phyloP scores from a whole-genome alignment of 2,888 invertebrate genomes.

The Dione vanillae region DNA sequence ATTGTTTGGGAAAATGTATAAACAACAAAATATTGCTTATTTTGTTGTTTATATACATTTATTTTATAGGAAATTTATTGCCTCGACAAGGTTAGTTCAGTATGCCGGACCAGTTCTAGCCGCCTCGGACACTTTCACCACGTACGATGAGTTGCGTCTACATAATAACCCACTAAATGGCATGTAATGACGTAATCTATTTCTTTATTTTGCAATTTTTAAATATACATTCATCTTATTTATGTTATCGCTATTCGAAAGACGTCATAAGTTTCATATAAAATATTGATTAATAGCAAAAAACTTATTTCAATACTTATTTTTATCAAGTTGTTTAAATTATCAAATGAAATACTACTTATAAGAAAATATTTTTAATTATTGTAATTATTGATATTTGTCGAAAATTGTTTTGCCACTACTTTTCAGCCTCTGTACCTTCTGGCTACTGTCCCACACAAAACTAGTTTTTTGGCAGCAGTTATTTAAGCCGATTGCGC shows the following conservation, averaged over 20 bases:
- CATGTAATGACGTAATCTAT: conserved; percentile 45
- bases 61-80: conserved; percentile 5
- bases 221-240: background rate
- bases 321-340: no score
- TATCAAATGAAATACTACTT: background rate
- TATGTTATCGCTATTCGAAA: no score
- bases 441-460: conserved; percentile 59
- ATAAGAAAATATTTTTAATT: background rate
- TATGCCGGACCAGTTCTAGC: conserved; percentile 51
- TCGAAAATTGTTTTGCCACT: background rate
- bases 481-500: conserved; percentile 74
- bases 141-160: conserved; percentile 52
- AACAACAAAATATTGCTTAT: background rate
- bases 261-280: no score
- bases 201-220: conserved; percentile 25
- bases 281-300: background rate
- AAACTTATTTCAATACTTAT: background rate
- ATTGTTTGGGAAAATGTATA: background rate
- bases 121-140: conserved; percentile 60
- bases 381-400: background rate
- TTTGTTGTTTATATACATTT: background rate
- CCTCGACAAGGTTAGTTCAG: conserved; percentile 18
- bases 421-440: conserved; percentile 16
- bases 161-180: conserved; percentile 51
- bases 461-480: conserved; percentile 79